phyloP scores from a whole-genome alignment of 2,888 invertebrate genomes.

The Epiblema foenella region DNA sequence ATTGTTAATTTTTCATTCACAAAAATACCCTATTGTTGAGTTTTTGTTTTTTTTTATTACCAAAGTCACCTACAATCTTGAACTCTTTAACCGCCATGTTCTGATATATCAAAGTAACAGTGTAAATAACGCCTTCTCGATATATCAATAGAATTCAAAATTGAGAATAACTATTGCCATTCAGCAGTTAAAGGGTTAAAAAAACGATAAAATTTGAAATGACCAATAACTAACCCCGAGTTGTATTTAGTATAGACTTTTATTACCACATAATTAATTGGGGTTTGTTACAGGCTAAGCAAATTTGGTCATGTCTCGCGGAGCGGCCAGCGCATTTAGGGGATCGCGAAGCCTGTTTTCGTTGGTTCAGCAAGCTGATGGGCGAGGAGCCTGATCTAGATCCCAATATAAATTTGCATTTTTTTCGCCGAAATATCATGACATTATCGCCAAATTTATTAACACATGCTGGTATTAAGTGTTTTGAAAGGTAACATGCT shows the following conservation, averaged over 20 bases:
- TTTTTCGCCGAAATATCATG: conserved; percentile 97
- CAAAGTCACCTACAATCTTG: too few relatives aligned
- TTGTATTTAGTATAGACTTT: background rate
- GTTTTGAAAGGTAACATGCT: conserved; percentile 85
- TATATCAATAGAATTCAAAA: too few relatives aligned
- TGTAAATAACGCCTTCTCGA: too few relatives aligned
- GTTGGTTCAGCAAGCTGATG: conserved; percentile 99
- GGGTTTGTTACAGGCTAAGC: conserved; percentile 87
- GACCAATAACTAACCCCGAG: too few relatives aligned
- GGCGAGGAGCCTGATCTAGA: conserved; percentile 98
- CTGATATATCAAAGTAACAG: too few relatives aligned
- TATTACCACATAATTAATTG: background rate
- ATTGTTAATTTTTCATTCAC: too few relatives aligned
- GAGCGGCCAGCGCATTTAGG: conserved; percentile 96
- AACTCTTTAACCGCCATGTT: too few relatives aligned
- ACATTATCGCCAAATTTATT: conserved; percentile 95
- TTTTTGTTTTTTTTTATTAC: too few relatives aligned
- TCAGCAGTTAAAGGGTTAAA: too few relatives aligned
- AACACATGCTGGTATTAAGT: conserved; percentile 98
- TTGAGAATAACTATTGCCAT: too few relatives aligned
- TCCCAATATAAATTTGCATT: conserved; percentile 97
- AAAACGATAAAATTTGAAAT: too few relatives aligned
- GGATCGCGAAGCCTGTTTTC: conserved; percentile 98
- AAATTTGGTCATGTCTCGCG: conserved; percentile 98
- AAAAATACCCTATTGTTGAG: too few relatives aligned